These are phyloP conservation scores for Bathynomus jamesi DNA, from an alignment of 1,140 invertebrate genomes.

Conservation along the genomic window DNA sequence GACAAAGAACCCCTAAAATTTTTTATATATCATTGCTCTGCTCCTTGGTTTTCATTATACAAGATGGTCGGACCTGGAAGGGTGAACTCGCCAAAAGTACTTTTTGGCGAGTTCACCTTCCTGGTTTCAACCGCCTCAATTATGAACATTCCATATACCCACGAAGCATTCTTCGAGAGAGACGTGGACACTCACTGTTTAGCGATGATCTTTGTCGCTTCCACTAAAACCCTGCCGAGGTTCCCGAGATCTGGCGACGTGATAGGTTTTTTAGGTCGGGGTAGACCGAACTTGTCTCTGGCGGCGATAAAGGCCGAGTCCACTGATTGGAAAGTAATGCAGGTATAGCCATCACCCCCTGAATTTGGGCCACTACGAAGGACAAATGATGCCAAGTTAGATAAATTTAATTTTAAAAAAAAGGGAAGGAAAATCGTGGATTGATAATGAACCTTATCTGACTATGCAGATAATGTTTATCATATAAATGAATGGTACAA, in stretches of 20 bases:
- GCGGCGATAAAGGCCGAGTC: conserved; percentile 81
- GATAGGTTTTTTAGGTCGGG: conserved; percentile 36
- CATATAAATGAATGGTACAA: not conserved
- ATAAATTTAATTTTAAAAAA: not conserved
- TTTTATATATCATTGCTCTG: no score
- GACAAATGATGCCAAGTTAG: not conserved
- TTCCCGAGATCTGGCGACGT: conserved; percentile 60
- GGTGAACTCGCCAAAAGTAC: no score
- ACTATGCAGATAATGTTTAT: not conserved
- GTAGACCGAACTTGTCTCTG: conserved; percentile 71
- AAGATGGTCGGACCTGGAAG: no score
- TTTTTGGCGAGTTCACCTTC: no score
- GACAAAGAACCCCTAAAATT: no score
- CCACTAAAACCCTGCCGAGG: conserved; percentile 72
- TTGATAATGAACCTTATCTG: conserved; percentile 2
- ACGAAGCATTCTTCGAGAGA: no score
- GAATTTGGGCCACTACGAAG: not conserved
- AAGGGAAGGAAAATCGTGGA: conserved; percentile 6
- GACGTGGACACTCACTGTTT: conserved; percentile 61
- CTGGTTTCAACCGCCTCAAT: no score
- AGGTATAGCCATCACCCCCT: conserved; percentile 62
- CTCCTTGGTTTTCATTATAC: no score
- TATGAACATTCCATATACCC: no score
- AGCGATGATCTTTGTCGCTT: conserved; percentile 74
- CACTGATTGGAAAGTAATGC: conserved; percentile 83